These are phyloP conservation scores for Glossosoma conforme DNA, from an alignment of 1,140 invertebrate genomes.

Conservation along the genomic window DNA sequence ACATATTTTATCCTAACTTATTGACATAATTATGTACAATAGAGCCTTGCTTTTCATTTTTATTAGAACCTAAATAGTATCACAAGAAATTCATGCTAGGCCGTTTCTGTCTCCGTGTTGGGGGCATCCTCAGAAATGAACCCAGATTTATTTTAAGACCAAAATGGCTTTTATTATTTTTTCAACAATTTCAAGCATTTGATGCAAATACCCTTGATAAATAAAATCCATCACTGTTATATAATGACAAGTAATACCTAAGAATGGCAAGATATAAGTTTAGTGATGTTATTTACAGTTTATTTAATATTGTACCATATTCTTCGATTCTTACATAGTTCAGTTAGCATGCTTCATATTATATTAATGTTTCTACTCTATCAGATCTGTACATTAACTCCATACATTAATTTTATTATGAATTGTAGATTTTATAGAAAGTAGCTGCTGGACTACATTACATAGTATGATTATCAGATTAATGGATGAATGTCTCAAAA, in stretches of 20 bases:
- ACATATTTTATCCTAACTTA: conserved; percentile 19
- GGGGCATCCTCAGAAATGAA: conserved; percentile 10
- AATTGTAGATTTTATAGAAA: no score
- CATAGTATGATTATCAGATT: no score
- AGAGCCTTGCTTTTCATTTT: conserved; percentile 31
- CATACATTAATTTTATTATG: no score
- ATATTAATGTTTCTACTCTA: conserved; percentile 6
- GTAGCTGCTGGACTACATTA: no score
- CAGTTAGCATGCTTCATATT: background rate
- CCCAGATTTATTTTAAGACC: conserved; percentile 15
- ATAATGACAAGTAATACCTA: conserved; percentile 1
- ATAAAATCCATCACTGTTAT: conserved; percentile 5
- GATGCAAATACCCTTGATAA: conserved; percentile 23
- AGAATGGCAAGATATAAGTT: conserved; percentile 24
- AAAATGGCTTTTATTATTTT: conserved; percentile 14
- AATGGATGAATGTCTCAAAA: no score
- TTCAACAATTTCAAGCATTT: conserved; percentile 26
- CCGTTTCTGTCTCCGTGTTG: conserved; percentile 14
- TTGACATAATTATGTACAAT: conserved; percentile 31
- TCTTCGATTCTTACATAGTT: conserved; percentile 14
- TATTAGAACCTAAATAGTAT: conserved; percentile 33
- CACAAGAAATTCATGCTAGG: conserved; percentile 31
- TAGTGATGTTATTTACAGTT: background rate
- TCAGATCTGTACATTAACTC: conserved; percentile 17
- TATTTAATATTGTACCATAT: conserved; percentile 10